Percentiles rank a stretch among this genome's conserved stretches.
These are phyloP conservation scores for Odocoileus hemionus DNA, from an alignment of 2,113 vertebrate species.

Conservation along the genomic window DNA sequence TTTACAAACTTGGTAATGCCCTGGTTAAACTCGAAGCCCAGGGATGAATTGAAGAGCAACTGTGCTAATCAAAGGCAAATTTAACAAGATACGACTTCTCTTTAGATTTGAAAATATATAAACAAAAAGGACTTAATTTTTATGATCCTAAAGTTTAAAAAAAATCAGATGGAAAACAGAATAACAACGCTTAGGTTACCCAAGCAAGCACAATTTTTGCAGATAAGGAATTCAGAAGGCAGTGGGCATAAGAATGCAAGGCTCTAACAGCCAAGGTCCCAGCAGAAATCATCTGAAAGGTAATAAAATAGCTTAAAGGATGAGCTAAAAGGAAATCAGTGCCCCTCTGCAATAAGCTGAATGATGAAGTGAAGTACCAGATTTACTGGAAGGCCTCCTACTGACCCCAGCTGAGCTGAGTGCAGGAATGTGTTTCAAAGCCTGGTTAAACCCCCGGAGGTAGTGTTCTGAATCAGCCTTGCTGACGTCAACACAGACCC, in stretches of 20 bases:
- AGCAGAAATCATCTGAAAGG: neutral
- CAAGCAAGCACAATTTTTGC: neutral
- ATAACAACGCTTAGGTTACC: neutral
- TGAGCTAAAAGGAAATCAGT: conserved; percentile 28
- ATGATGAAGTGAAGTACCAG: neutral
- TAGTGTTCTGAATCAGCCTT: conserved; percentile 66
- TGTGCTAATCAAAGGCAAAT: conserved; percentile 65
- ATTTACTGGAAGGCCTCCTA: conserved; percentile 19
- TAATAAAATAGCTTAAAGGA: neutral
- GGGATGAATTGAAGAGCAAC: conserved; percentile 47
- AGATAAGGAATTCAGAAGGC: conserved; percentile 19
- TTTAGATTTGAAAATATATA: conserved; percentile 61
- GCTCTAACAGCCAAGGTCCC: neutral
- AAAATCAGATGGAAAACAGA: neutral
- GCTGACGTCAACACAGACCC: conserved; percentile 61
- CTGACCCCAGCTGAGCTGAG: conserved; percentile 31
- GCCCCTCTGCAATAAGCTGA: neutral
- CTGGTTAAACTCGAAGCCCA: conserved; percentile 52
- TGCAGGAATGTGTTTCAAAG: conserved; percentile 5
- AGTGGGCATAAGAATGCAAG: neutral
- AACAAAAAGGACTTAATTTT: conserved; percentile 51
- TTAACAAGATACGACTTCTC: conserved; percentile 57
- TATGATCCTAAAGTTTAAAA: conserved; percentile 19
- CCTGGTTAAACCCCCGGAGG: conserved; percentile 49
- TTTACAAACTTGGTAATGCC: conserved; percentile 13